phyloP scores from a whole-genome alignment of 2,888 invertebrate species.

The Allygus modestus region DNA sequence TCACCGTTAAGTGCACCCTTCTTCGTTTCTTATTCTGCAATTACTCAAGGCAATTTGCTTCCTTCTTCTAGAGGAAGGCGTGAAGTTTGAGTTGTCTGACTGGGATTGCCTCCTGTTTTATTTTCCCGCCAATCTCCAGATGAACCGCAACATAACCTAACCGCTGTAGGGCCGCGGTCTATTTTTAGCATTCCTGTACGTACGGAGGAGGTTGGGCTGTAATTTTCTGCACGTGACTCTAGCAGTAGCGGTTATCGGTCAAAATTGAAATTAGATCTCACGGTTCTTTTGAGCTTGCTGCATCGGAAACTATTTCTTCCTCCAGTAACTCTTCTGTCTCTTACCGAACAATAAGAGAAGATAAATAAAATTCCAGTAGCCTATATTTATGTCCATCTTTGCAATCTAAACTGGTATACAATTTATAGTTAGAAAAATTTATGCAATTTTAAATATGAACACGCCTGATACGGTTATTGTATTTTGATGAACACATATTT shows the following conservation, averaged over 20 bases:
- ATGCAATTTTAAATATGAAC: too few species aligned
- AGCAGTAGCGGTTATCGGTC: conserved; percentile 34
- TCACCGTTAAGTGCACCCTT: conserved; percentile 13
- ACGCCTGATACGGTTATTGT: too few species aligned
- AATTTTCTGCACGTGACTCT: conserved; percentile 21
- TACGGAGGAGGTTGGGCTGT: conserved; percentile 11
- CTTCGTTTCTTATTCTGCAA: conserved; percentile 13
- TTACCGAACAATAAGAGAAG: too few species aligned
- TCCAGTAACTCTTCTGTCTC: too few species aligned
- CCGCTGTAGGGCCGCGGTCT: conserved; percentile 27
- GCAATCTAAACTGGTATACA: too few species aligned
- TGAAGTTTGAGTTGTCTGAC: conserved; percentile 20
- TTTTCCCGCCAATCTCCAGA: conserved; percentile 27
- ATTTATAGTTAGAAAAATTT: too few species aligned
- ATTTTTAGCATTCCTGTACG: conserved; percentile 42
- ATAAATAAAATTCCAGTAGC: too few species aligned
- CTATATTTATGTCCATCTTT: too few species aligned
- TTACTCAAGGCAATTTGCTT: conserved; percentile 30
- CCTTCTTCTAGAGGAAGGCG: conserved; percentile 15
- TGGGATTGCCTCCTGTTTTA: conserved; percentile 25
- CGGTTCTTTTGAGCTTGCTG: not conserved
- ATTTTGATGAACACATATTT: too few species aligned
- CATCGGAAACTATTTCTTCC: not conserved
- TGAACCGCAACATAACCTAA: conserved; percentile 47
- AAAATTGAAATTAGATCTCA: conserved; percentile 37